Conservation (phyloP, 1,140 invertebrate genomes). For the Drosophila pseudoobscura region DNA sequence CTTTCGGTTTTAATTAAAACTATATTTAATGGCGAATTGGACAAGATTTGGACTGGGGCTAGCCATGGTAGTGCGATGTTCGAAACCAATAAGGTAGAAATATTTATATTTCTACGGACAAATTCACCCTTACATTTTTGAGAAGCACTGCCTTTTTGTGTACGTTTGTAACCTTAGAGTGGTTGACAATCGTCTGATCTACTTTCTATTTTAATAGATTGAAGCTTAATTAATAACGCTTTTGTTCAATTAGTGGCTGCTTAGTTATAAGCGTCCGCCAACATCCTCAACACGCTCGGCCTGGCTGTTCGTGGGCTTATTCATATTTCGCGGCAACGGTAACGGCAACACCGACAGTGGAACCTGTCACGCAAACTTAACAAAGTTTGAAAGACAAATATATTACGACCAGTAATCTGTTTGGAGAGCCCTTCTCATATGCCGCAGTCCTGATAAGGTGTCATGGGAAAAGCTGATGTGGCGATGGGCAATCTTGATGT, state of each 20-base stretch:
- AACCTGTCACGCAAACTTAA: constrained; percentile 24
- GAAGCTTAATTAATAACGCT: constrained; percentile 53
- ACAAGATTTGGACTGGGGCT: too few species aligned
- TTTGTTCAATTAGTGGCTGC: constrained; percentile 47
- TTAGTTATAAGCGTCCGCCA: constrained; percentile 22
- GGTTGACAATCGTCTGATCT: constrained; percentile 24
- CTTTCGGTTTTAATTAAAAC: too few species aligned
- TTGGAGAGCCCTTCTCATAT: constrained; percentile 24
- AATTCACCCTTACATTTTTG: not conserved
- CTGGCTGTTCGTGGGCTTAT: not conserved
- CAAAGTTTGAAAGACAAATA: constrained; percentile 17
- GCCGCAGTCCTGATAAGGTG: constrained; percentile 14
- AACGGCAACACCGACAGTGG: constrained; percentile 1
- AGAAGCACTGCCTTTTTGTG: too few species aligned
- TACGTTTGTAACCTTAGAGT: too few species aligned
- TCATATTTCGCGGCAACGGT: constrained; percentile 9
- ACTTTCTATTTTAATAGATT: constrained; percentile 49
- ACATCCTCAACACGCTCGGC: not conserved
- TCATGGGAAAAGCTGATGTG: not conserved
- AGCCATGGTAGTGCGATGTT: too few species aligned
- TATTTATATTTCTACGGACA: not conserved
- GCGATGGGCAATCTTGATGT: constrained; percentile 16
- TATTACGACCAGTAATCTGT: constrained; percentile 12
- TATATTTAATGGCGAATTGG: too few species aligned
- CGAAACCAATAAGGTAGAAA: too few species aligned